Evolutionary conservation across 2,888 invertebrate species (phyloP), one percentile per base, ranked within the genome.

Genomic region (Drosophila aldrichi): DNA sequence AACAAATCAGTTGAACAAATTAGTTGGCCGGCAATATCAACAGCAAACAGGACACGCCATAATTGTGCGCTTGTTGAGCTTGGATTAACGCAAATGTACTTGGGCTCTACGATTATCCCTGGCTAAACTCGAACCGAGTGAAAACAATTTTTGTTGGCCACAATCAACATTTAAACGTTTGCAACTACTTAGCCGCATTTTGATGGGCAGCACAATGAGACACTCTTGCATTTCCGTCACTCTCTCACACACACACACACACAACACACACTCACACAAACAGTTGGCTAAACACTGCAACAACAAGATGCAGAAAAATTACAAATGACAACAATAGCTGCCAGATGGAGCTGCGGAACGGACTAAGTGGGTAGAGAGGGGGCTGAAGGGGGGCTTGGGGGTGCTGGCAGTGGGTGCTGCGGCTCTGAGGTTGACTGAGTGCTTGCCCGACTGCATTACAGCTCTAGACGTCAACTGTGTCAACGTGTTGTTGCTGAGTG

Each of bases 221-320:
- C 87, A 86, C 84, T 81, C 79, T 86, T 70, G 77, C 74, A 73
- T 86, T 81, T 86, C 87, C 89, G 76, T 59, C 87, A 74, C 80
- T 62, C 73, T 43, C 43, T 49, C 41, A 10, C 25, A 12, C 54
- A n/a, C 40, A 29, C 54, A 20, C 62, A 62, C 65, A 58, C 55
- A 68, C 32, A 25, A 38, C n/a, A n/a, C n/a, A 20, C 61, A 65
- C 65, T 55, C 55, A 66, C 32, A 67, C 18, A 57, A 82, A 67
- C 71, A 71, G 81, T 81, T 82, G 69, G 84, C 88, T 79, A 84
- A 82, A 82, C 84, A 82, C 69, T 63, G 69, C 38, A 48, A 22
- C 49, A 49, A 46, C 29, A 57, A 48, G 46, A 66, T 66, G 46
- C n/a, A 65, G 64, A 82, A 82, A 82, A 84, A 82, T 80, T 81